phyloP scores from a whole-genome alignment of 2,113 vertebrate species.

The Philantomba maxwellii region DNA sequence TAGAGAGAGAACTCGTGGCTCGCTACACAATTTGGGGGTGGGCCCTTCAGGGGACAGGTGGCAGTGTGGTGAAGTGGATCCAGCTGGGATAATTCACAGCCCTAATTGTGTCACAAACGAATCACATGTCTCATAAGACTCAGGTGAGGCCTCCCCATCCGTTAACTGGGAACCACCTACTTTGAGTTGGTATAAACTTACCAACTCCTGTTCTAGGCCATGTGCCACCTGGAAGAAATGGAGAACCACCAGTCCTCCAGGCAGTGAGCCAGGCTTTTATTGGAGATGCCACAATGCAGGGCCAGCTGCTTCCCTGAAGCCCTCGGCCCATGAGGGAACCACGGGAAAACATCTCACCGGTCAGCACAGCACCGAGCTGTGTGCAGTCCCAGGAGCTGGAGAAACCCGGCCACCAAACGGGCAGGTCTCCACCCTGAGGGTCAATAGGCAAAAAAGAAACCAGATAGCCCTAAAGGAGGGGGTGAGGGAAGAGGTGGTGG shows the following conservation, averaged over 20 bases:
- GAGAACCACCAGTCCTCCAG: not conserved
- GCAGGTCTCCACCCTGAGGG: not conserved
- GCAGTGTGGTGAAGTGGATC: not conserved
- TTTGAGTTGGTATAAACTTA: not conserved
- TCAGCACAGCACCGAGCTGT: not conserved
- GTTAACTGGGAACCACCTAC: not conserved
- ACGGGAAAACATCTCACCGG: not conserved
- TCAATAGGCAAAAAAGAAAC: not conserved
- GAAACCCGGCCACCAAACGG: not conserved
- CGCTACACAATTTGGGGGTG: not conserved
- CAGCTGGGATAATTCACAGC: not conserved
- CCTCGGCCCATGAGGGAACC: not conserved
- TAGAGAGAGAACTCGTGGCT: not conserved
- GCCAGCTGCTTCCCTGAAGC: not conserved
- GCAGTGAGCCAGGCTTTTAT: not conserved
- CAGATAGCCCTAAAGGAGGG: not conserved
- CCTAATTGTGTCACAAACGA: not conserved
- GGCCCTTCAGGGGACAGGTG: not conserved
- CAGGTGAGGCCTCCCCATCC: not conserved
- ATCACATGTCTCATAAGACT: not conserved
- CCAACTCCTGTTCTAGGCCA: not conserved
- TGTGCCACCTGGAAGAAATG: not conserved
- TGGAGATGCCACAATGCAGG: fast-evolving
- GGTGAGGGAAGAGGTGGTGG: not conserved
- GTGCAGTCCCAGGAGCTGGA: not conserved